Percentiles rank a stretch among this genome's conserved stretches.
Conservation (phyloP, 2,888 invertebrate genomes). For the Amphipoea lucens region DNA sequence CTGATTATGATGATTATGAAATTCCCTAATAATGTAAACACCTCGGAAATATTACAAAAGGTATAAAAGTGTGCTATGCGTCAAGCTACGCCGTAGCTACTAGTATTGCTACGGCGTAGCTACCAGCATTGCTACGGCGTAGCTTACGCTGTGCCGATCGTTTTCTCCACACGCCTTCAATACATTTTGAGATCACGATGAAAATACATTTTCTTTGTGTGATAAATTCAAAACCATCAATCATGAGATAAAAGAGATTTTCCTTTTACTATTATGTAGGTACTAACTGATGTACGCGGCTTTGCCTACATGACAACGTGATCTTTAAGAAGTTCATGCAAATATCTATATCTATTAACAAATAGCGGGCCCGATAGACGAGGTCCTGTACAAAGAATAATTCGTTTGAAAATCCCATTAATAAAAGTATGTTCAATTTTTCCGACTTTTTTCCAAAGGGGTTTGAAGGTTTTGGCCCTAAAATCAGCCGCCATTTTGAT, state of each 20-base stretch:
- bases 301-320: not conserved
- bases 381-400: not conserved
- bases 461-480: too few relatives aligned
- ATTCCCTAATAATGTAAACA: not conserved
- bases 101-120: constrained; percentile 15
- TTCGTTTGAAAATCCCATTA: not conserved
- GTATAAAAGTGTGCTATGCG: not conserved
- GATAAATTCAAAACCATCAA: constrained; percentile 12
- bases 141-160: not conserved
- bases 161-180: not conserved
- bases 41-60: not conserved
- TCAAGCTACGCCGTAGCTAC: constrained; percentile 11
- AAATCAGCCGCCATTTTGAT: too few relatives aligned
- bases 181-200: not conserved
- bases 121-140: constrained; percentile 10
- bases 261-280: not conserved
- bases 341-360: not conserved
- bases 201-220: constrained; percentile 3
- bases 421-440: not conserved
- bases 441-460: not conserved
- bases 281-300: not conserved
- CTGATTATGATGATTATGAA: too few relatives aligned
- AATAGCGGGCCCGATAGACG: too few relatives aligned
- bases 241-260: constrained; percentile 7
- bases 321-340: not conserved